Base-by-base conservation (phyloP, 2,888 invertebrate species). In the Andrena flavipes region DNA sequence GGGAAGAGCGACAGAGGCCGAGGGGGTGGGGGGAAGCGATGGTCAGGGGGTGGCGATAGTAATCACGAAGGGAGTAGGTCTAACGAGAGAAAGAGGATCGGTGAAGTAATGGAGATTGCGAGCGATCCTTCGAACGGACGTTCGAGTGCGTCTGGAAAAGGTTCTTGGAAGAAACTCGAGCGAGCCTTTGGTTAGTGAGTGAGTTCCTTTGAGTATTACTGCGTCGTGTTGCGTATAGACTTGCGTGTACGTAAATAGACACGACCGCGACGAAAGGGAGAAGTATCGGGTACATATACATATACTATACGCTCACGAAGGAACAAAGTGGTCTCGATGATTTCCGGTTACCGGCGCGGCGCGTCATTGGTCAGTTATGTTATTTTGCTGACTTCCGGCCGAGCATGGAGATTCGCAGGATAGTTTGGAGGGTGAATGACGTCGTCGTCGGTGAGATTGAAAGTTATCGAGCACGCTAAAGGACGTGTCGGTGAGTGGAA, bases 91-190 rank as follows among this genome's bases (percentile, higher is more conserved):
- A 29, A 59, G 29, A 7, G 29, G 6, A 26, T 16, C 29, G 59
- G 59, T 4, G 59, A 4, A 16, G 26, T 16, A 78, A 76, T 82
- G 33, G 63, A 72, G 83, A 83, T 83, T 73, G 75, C 63, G 56
- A 49, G 54, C 33, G 26, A 23, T 8, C 13, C 29, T 35, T 4
- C 10, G 23, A 26, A 23, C 30, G 54, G 56, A 42, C 63, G 67
- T 78, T 80, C 72, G 76, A 81, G 80, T 75, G 69, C 54, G 49
- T 70, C 51, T 54, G 59, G 74, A 20, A 60, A 30, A 83, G 78
- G 60, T 90, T 89, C 90, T 77, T 13, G 68, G 90, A 90, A 90
- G 89, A 80, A 90, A 90, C 63, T 20, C 63, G 88, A 90, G 80
- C 83, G 75, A 0, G 16, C 29, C 42, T 42, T 80, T 73, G 56